Conservation (phyloP, 2,797 vertebrate genomes). For the Lutjanus campechanus region DNA sequence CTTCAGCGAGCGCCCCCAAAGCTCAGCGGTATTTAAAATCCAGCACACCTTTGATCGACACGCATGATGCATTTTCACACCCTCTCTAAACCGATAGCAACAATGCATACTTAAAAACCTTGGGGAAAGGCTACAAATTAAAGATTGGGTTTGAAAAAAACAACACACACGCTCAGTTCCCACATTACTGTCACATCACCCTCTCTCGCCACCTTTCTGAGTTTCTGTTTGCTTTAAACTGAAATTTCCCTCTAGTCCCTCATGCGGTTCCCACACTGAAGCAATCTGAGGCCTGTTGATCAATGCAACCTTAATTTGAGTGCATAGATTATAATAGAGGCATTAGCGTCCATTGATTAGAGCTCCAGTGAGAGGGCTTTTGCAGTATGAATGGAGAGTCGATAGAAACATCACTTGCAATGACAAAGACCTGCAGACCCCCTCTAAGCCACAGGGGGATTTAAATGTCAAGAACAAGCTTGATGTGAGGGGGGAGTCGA, state of each 20-base stretch:
- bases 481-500: slow-evolving; percentile 38
- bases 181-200: slow-evolving; percentile 16
- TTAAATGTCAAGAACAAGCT: slow-evolving; percentile 74
- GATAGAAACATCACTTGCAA: slow-evolving; percentile 74
- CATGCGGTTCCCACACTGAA: slow-evolving; percentile 41
- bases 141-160: slow-evolving; percentile 44
- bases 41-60: slow-evolving; percentile 66
- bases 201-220: background rate
- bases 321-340: slow-evolving; percentile 84
- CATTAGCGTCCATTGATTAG: slow-evolving; percentile 83
- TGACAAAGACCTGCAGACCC: slow-evolving; percentile 67
- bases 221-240: slow-evolving; percentile 42
- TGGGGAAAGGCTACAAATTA: slow-evolving; percentile 57
- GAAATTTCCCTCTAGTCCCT: slow-evolving; percentile 36
- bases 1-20: slow-evolving; percentile 42
- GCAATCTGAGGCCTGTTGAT: slow-evolving; percentile 69
- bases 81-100: slow-evolving; percentile 26
- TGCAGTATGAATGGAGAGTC: slow-evolving; percentile 70
- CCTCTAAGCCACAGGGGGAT: slow-evolving; percentile 43
- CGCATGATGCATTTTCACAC: slow-evolving; percentile 54
- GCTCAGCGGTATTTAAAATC: slow-evolving; percentile 72
- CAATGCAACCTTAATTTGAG: slow-evolving; percentile 83
- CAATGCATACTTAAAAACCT: slow-evolving; percentile 63
- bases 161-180: background rate
- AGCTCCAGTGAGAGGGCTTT: slow-evolving; percentile 49